phyloP scores from a whole-genome alignment of 2,888 invertebrate species.

The Drosophila neoperkinsi region DNA sequence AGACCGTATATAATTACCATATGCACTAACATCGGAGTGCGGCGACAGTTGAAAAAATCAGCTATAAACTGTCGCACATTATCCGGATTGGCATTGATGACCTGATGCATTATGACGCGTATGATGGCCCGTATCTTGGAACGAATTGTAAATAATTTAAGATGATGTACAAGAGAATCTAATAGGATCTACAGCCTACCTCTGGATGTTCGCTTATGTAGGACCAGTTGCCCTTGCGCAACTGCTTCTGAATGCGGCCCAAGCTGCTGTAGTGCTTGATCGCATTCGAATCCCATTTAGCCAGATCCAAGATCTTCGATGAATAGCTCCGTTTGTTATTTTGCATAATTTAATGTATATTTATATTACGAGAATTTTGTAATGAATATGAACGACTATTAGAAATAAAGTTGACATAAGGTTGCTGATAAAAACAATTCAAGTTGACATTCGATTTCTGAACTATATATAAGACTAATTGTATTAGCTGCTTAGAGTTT shows the following conservation, averaged over 20 bases:
- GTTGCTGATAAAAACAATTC: too few species aligned
- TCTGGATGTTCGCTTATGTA: constrained; percentile 68
- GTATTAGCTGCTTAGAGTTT: neutral
- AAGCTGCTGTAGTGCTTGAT: constrained; percentile 57
- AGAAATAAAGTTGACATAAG: neutral
- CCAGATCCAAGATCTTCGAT: constrained; percentile 57
- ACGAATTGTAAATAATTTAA: too few species aligned
- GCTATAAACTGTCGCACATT: constrained; percentile 66
- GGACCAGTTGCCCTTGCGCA: constrained; percentile 61
- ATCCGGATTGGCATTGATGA: constrained; percentile 61
- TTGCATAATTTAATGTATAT: constrained; percentile 21
- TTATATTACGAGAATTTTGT: constrained; percentile 20
- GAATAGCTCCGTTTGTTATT: neutral
- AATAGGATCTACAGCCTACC: constrained; percentile 24
- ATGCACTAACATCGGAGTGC: constrained; percentile 56
- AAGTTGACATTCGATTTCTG: neutral
- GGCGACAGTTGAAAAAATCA: constrained; percentile 67
- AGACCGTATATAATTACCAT: constrained; percentile 48
- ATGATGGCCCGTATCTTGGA: constrained; percentile 76
- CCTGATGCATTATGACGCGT: constrained; percentile 72
- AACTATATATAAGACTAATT: too few species aligned
- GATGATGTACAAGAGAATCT: neutral
- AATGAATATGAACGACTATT: neutral
- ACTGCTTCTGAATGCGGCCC: constrained; percentile 57
- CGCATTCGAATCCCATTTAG: constrained; percentile 59